A percentile compares a stretch with the other conserved stretches of the same genome.
These are phyloP conservation scores for Cheirogaleus major DNA, from an alignment of 2,797 vertebrate genomes.

Conservation along the genomic window DNA sequence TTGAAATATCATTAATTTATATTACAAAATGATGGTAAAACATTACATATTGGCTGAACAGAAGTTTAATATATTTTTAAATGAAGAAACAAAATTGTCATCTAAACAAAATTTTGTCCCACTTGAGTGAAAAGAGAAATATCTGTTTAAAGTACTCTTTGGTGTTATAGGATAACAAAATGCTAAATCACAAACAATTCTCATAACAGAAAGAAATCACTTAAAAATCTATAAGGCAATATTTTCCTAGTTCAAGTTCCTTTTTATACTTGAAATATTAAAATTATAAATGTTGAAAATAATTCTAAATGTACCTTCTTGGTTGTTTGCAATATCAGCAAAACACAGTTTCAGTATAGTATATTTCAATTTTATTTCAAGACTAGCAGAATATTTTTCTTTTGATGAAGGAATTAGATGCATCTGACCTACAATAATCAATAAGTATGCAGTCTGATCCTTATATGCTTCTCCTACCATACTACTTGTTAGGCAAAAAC, in stretches of 20 bases:
- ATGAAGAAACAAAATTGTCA: neutral
- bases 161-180: neutral
- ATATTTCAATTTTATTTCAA: slow-evolving; percentile 32
- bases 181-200: neutral
- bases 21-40: neutral
- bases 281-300: slow-evolving; percentile 42
- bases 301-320: neutral
- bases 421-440: neutral
- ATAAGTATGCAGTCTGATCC: neutral
- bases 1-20: neutral
- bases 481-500: neutral
- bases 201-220: neutral
- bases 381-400: neutral
- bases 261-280: slow-evolving; percentile 1
- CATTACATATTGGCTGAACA: neutral
- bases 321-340: neutral
- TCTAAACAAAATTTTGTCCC: neutral
- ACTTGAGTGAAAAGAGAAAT: neutral
- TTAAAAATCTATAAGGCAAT: neutral
- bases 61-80: neutral
- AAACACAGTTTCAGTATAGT: neutral
- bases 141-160: neutral
- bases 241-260: neutral
- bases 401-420: neutral
- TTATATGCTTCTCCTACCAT: neutral